Base-by-base conservation (phyloP, 1,140 invertebrate genomes). In the Penaeus vannamei region DNA sequence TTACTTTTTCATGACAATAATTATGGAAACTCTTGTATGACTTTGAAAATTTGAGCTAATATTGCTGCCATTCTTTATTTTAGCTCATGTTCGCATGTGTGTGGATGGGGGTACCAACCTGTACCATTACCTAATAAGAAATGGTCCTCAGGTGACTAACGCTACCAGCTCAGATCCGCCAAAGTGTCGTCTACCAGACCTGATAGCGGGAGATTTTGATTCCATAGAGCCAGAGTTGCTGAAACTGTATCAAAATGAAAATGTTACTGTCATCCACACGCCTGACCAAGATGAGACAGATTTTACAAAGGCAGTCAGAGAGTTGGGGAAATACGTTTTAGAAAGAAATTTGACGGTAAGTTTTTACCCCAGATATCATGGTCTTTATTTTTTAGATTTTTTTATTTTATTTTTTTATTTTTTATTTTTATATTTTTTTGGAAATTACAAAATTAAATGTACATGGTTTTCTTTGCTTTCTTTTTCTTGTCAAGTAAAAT, bases 271-370 rank as follows among this genome's bases (percentile, higher is more conserved):
- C 46, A 60, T 89, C 26, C 60, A 82, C 32, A 89, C 87, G 0
- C 87, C 87, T 23, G 59, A 84, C 32, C 87, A 89, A 23, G 82
- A 89, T 62, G 87, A 89, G 66, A 89, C 87, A 12, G 87, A 89
- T 36, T 89, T 89, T 72, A 89, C 87, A 4, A 89, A 89, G 72
- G 82, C 82, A 8, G 22, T 89, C 23, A 42, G 60, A 66, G 69
- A 77, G n/a, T 29, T 84, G 59, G 82, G 10, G 0, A 53, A 64
- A 26, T 64, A 79, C 64, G 10, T 85, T 29, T 42, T 62, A 46
- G 82, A 79, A 14, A 72, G 42, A 32, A 77, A 85, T 5, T 62
- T 84, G 22, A n/a, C 8, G 72, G 87, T 85, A 61, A 88, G 87
- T 26, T 12, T 12, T 22, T 62, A 7, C 60, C 10, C 53, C 12